Evolutionary conservation across 2,888 invertebrate species (phyloP).

Genomic region (Cryptophagus acutangulus): DNA sequence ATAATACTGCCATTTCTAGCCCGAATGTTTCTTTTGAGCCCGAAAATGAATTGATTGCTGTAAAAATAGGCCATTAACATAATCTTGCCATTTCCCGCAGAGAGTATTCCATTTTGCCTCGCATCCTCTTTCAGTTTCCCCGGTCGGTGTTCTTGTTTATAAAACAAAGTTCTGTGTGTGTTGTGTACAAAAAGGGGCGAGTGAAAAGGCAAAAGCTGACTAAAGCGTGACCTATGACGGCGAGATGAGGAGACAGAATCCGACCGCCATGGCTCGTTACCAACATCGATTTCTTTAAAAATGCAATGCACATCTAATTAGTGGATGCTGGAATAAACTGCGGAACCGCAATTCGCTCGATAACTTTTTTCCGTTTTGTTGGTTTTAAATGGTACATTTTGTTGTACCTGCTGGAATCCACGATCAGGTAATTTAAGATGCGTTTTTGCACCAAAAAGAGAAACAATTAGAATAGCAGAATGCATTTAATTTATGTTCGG

Average conservation of each 20-base stretch:
- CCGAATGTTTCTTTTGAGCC: too few relatives aligned
- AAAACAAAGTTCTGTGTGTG: too few relatives aligned
- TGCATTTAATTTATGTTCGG: too few relatives aligned
- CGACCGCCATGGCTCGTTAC: conserved; percentile 36
- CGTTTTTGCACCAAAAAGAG: too few relatives aligned
- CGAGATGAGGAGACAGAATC: conserved; percentile 14
- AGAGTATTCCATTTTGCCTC: background rate
- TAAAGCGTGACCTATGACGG: conserved; percentile 36
- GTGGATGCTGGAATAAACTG: conserved; percentile 33
- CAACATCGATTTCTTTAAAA: conserved; percentile 46
- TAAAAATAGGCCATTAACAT: conserved; percentile 1
- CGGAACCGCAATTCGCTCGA: conserved; percentile 26
- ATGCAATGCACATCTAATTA: conserved; percentile 47
- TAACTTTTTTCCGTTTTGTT: background rate
- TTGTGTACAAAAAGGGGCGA: background rate
- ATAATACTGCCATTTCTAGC: too few relatives aligned
- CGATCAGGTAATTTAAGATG: too few relatives aligned
- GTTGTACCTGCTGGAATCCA: too few relatives aligned
- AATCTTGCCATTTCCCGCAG: conserved; percentile 1
- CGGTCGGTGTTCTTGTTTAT: conserved; percentile 1
- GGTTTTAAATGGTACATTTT: too few relatives aligned
- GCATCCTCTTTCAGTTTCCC: conserved; percentile 1
- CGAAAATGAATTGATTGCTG: too few relatives aligned
- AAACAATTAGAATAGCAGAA: too few relatives aligned
- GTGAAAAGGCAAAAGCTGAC: conserved; percentile 6